Percentiles rank a stretch among this genome's conserved stretches.
Evolutionary conservation across 64 coral and sea anemone species (phyloP).

Genomic region (Pocillopora verrucosa): DNA sequence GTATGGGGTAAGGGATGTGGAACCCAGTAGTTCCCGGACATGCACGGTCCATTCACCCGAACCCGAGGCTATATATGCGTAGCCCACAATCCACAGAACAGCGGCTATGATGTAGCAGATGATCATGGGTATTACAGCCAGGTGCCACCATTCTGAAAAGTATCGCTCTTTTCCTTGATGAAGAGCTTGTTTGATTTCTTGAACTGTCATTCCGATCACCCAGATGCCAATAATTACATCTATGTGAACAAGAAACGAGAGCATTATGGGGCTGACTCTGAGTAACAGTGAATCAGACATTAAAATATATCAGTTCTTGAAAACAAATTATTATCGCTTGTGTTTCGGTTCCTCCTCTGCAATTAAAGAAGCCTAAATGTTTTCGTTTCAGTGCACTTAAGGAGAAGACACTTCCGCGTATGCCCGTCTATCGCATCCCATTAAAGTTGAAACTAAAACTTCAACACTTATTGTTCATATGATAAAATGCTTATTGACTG

Average conservation of each 20-base stretch:
- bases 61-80: background rate
- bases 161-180: constrained; percentile 50
- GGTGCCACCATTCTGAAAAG: constrained; percentile 71
- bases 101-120: constrained; percentile 52
- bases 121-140: constrained; percentile 53
- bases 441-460: too few species aligned
- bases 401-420: too few species aligned
- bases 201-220: constrained; percentile 65
- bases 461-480: too few species aligned
- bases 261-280: too few species aligned
- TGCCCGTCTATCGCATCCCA: too few species aligned
- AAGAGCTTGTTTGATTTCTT: constrained; percentile 68
- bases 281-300: too few species aligned
- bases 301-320: too few species aligned
- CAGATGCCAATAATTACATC: constrained; percentile 68
- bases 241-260: background rate
- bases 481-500: too few species aligned
- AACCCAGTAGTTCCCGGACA: background rate
- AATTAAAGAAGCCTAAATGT: too few species aligned
- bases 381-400: too few species aligned
- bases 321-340: too few species aligned
- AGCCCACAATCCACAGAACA: constrained; percentile 64
- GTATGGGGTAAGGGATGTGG: constrained; percentile 18
- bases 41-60: constrained; percentile 2
- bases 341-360: too few species aligned